Conservation (phyloP, 2,113 vertebrate genomes). For the Mellivora capensis region DNA sequence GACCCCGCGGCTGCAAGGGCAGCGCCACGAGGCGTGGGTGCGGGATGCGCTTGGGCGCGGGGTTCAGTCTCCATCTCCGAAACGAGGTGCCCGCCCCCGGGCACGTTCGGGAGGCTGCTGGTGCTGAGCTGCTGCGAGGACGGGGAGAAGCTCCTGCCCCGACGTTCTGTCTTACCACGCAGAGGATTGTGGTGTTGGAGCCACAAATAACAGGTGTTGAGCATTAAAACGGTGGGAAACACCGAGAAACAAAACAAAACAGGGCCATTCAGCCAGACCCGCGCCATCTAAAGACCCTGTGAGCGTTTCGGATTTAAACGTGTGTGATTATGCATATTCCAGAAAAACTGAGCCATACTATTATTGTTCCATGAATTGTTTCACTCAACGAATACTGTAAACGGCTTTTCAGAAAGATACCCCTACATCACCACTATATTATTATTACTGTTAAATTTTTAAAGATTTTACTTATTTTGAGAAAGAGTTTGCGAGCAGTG, state of each 20-base stretch:
- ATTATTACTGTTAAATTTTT: too few relatives aligned
- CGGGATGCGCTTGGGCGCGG: not conserved
- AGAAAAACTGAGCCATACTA: not conserved
- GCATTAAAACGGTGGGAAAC: not conserved
- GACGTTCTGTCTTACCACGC: not conserved
- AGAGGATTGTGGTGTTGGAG: not conserved
- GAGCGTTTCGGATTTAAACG: not conserved
- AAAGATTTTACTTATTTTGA: not conserved
- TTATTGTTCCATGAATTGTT: not conserved
- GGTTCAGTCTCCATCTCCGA: not conserved
- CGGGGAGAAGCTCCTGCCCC: not conserved
- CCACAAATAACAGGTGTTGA: not conserved
- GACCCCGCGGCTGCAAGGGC: not conserved
- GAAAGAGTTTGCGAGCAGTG: not conserved
- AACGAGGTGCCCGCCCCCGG: not conserved
- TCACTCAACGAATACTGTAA: not conserved
- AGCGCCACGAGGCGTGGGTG: accelerated
- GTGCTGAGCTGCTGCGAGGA: not conserved
- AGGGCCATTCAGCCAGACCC: not conserved
- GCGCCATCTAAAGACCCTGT: not conserved
- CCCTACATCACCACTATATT: not conserved
- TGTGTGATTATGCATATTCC: not conserved
- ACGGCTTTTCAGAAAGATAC: not conserved
- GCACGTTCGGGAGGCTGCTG: not conserved
- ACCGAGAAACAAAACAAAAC: not conserved